These are phyloP conservation scores for Trichogramma dendrolimi DNA, from an alignment of 2,888 invertebrate species.

Conservation along the genomic window DNA sequence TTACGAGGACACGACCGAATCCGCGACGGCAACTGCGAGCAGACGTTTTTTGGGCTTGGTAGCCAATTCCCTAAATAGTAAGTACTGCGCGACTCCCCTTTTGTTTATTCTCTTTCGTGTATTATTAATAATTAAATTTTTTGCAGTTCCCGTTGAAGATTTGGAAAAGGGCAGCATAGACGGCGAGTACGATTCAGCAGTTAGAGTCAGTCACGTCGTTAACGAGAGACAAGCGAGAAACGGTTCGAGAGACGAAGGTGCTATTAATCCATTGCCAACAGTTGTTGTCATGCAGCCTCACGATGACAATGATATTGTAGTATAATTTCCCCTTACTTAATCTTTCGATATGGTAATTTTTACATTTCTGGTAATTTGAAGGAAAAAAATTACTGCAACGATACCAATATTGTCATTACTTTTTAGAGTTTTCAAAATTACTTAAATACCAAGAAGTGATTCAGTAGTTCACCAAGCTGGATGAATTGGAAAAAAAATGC, in stretches of 20 bases:
- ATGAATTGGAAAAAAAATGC: no score
- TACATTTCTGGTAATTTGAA: slow-evolving; percentile 19
- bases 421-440: no score
- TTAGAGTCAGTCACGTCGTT: slow-evolving; percentile 26
- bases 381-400: slow-evolving; percentile 6
- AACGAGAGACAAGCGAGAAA: slow-evolving; percentile 7
- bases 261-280: slow-evolving; percentile 14
- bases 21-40: no score
- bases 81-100: no score
- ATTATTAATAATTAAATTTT: no score
- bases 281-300: slow-evolving; percentile 3
- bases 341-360: slow-evolving; percentile 14
- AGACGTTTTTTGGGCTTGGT: no score
- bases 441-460: no score
- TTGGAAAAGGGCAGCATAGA: slow-evolving; percentile 24
- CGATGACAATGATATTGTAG: slow-evolving; percentile 23
- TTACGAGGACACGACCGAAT: not conserved
- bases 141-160: no score
- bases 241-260: slow-evolving; percentile 10
- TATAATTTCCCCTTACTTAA: slow-evolving; percentile 15
- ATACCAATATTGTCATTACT: no score
- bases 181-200: slow-evolving; percentile 37
- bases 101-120: no score
- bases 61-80: no score
- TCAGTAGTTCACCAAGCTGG: no score